These are phyloP conservation scores for Zygaena filipendulae DNA, from an alignment of 2,888 invertebrate genomes.

Conservation along the genomic window DNA sequence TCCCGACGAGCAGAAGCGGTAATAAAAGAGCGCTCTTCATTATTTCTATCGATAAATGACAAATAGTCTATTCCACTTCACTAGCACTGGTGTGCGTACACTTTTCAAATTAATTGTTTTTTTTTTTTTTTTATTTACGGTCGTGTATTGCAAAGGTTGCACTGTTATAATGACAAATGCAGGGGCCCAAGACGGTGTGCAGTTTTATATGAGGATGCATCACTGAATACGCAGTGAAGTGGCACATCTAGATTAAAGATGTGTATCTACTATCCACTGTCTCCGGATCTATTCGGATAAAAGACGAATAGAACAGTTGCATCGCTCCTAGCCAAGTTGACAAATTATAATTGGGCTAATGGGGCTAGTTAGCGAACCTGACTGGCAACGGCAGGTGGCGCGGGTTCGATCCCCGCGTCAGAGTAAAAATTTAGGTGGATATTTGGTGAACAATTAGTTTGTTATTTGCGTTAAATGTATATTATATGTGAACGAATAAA, in stretches of 20 bases:
- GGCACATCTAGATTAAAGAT: conserved; percentile 32
- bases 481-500: too few species aligned
- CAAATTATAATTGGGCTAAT: too few species aligned
- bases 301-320: too few species aligned
- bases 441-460: too few species aligned
- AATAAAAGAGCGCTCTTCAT: conserved; percentile 47
- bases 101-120: conserved; percentile 11
- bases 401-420: too few species aligned
- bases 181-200: conserved; percentile 29
- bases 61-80: conserved; percentile 38
- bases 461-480: too few species aligned
- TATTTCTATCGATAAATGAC: conserved; percentile 21
- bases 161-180: conserved; percentile 41
- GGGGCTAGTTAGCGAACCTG: too few species aligned
- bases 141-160: conserved; percentile 21
- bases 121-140: conserved; percentile 12
- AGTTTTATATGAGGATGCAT: conserved; percentile 48
- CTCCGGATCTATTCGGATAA: too few species aligned
- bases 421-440: too few species aligned
- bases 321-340: too few species aligned
- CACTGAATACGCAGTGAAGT: conserved; percentile 36
- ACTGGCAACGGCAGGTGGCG: too few species aligned
- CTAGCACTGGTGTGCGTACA: conserved; percentile 26
- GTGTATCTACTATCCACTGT: too few species aligned
- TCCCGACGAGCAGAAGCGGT: conserved; percentile 46